Conservation (phyloP, 1,140 invertebrate genomes). For the Drosophila oshimai region DNA sequence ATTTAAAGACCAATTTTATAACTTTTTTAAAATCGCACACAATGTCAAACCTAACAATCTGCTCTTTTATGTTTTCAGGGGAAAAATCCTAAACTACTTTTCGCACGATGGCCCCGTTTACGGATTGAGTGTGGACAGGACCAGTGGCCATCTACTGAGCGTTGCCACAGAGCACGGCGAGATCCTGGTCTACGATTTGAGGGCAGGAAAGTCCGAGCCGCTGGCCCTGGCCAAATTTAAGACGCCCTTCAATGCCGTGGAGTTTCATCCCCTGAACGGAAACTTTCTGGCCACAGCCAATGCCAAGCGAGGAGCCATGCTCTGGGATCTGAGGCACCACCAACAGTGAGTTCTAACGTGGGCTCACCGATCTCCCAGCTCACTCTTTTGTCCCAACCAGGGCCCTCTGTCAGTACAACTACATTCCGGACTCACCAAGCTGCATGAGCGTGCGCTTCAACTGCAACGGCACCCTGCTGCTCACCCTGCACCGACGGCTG, state of each 20-base stretch:
- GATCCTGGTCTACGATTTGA: slow-evolving; percentile 90
- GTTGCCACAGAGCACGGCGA: slow-evolving; percentile 96
- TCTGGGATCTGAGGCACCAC: slow-evolving; percentile 94
- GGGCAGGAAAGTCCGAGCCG: slow-evolving; percentile 83
- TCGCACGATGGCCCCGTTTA: slow-evolving; percentile 95
- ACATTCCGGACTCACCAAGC: slow-evolving; percentile 87
- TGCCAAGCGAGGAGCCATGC: slow-evolving; percentile 92
- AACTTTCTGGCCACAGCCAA: slow-evolving; percentile 93
- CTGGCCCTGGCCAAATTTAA: slow-evolving; percentile 85
- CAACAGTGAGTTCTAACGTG: slow-evolving; percentile 85
- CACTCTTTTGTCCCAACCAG: slow-evolving; percentile 74
- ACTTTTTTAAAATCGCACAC: no score
- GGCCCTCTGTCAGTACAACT: slow-evolving; percentile 88
- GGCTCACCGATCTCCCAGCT: rapidly evolving
- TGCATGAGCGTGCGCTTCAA: slow-evolving; percentile 97
- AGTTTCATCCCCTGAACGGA: slow-evolving; percentile 93
- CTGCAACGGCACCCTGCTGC: slow-evolving; percentile 88
- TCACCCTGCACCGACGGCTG: slow-evolving; percentile 92
- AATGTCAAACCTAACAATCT: not conserved
- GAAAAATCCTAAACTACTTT: slow-evolving; percentile 89
- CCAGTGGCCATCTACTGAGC: slow-evolving; percentile 91
- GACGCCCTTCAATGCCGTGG: slow-evolving; percentile 93
- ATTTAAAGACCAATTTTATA: no score
- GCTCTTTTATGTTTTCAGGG: slow-evolving; percentile 83
- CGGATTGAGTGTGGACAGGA: slow-evolving; percentile 92